Percentiles rank a stretch among this genome's conserved stretches.
Conservation (phyloP, 2,888 invertebrate species). For the Chrysotoxum bicinctum region DNA sequence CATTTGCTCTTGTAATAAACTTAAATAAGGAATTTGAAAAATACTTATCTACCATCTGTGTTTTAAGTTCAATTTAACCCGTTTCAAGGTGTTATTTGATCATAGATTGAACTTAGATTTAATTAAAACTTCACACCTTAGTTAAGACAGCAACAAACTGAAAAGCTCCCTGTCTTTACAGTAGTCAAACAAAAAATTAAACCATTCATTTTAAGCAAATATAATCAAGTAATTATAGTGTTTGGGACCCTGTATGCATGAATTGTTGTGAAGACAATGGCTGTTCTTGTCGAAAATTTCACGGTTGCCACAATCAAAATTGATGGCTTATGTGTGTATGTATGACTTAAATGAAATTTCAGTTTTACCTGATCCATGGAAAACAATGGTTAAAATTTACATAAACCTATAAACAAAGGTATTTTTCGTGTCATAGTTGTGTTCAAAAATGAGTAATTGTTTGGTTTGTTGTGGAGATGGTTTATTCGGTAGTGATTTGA, state of each 20-base stretch:
- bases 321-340: neutral
- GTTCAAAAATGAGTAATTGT: neutral
- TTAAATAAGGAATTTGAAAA: too few relatives aligned
- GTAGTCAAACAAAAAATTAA: neutral
- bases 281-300: neutral
- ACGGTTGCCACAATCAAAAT: neutral
- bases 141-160: neutral
- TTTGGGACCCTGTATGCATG: neutral
- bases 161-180: constrained; percentile 5
- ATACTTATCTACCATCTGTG: too few relatives aligned
- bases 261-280: neutral
- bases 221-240: constrained; percentile 15
- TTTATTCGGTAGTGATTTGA: neutral
- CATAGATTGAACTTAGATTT: neutral
- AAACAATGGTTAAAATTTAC: neutral
- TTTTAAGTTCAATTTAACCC: neutral
- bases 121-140: neutral
- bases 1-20: too few relatives aligned
- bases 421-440: neutral
- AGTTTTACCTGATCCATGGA: neutral
- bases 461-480: neutral
- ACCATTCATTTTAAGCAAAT: neutral
- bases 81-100: neutral
- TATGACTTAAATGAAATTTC: neutral
- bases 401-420: neutral